phyloP scores from a whole-genome alignment of 2,797 vertebrate species.

The Sebastes cheni region DNA sequence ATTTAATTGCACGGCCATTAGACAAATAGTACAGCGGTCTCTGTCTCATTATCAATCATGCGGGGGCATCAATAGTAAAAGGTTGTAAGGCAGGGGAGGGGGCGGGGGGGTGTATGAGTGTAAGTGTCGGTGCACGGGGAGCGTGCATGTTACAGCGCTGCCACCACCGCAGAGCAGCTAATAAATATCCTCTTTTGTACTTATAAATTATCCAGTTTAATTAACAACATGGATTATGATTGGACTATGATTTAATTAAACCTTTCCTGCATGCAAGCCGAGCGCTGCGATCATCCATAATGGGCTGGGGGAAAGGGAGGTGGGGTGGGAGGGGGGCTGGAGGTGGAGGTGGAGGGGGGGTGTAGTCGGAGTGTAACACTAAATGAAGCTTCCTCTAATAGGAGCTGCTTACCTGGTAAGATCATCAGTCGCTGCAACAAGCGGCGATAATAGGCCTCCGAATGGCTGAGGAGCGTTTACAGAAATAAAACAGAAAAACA shows the following conservation, averaged over 20 bases:
- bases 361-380: conserved; percentile 44
- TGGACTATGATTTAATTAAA: conserved; percentile 89
- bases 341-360: background rate
- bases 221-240: conserved; percentile 89
- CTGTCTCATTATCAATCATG: conserved; percentile 97
- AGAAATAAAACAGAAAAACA: conserved; percentile 22
- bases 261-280: conserved; percentile 80
- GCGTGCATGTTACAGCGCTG: conserved; percentile 56
- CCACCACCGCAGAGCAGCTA: conserved; percentile 76
- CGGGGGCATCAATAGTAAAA: conserved; percentile 91
- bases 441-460: conserved; percentile 28
- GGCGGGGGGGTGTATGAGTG: conserved; percentile 25
- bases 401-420: conserved; percentile 60
- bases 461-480: conserved; percentile 34
- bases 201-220: conserved; percentile 91
- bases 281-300: conserved; percentile 78
- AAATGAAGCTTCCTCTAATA: conserved; percentile 66
- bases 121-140: conserved; percentile 34
- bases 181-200: conserved; percentile 86
- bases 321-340: background rate
- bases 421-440: conserved; percentile 46
- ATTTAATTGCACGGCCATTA: conserved; percentile 99
- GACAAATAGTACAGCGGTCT: conserved; percentile 98
- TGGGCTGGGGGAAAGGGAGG: background rate
- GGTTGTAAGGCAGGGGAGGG: conserved; percentile 71